Evolutionary conservation across 2,888 invertebrate species (phyloP).

Genomic region (Drosophila villosipedis): DNA sequence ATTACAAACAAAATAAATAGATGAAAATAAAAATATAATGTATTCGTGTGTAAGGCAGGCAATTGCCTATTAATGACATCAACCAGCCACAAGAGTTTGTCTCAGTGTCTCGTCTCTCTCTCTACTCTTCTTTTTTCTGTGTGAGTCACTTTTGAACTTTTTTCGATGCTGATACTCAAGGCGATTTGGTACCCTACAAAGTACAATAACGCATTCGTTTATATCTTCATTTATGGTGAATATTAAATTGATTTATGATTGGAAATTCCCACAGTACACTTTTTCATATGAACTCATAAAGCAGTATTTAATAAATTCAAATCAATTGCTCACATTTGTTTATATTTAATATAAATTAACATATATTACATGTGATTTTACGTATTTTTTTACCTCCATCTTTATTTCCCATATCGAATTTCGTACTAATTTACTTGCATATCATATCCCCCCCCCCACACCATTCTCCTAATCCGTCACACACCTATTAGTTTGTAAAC

Average conservation of each 20-base stretch:
- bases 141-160: slow-evolving; percentile 48
- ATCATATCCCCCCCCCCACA: background rate
- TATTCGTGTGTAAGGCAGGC: slow-evolving; percentile 49
- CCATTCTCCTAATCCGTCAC: background rate
- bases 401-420: background rate
- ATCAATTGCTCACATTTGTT: background rate
- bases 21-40: background rate
- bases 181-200: slow-evolving; percentile 19
- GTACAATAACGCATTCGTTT: slow-evolving; percentile 1
- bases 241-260: background rate
- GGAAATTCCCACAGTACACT: background rate
- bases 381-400: background rate
- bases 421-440: slow-evolving; percentile 13
- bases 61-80: slow-evolving; percentile 59
- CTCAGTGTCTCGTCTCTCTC: slow-evolving; percentile 16
- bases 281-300: background rate
- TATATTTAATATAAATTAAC: background rate
- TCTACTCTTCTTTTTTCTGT: background rate
- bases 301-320: background rate
- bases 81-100: slow-evolving; percentile 29
- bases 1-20: slow-evolving; percentile 25
- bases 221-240: slow-evolving; percentile 17
- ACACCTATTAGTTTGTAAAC: background rate
- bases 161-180: slow-evolving; percentile 39
- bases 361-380: background rate